Base-by-base conservation (phyloP, 2,113 vertebrate species). In the Procavia capensis region DNA sequence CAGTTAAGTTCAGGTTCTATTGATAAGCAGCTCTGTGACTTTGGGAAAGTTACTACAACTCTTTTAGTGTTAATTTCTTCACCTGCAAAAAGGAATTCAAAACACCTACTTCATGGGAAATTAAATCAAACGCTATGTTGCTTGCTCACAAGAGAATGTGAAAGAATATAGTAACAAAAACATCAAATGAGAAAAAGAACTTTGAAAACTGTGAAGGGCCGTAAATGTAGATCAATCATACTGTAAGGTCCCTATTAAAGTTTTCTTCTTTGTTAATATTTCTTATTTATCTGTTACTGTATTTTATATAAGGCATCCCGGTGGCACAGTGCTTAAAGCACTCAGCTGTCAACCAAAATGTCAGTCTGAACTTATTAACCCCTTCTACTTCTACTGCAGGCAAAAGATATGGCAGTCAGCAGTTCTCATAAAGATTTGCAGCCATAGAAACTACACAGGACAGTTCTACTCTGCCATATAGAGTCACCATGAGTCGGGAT, bases 131-230 rank as follows among this genome's bases (percentile, higher is more conserved):
- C 83, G 31, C 27, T 86, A 29, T 13, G 68, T 85, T 90, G 22
- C 22, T 89, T 86, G 34, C 1, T 59, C 20, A 72, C 3, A 84
- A 61, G 2, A 54, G 81, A 59, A 66, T 5, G 27, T 72, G 20
- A 50, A 93, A 92, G 29, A 96, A 59, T 70, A 39, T 5, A 87
- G 13, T 47, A 85, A 39, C 22, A 88, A 82, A 91, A 78, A 78
- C 68, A 82, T 25, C 61, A 88, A 86, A 68, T 88, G 34, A 95
- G 6, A 90, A 87, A 93, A 89, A 1, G n/a, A 91, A 16, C 54
- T 82, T 80, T 17, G 9, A 92, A 90, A 93, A 76, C 0, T 4
- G 22, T 41, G 81, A 85, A 93, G 10, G 50, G 11, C 6, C 34
- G 36, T 45, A 79, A 95, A 78, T 47, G 5, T 34, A 90, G 78